phyloP scores from a whole-genome alignment of 1,140 invertebrate species.

The Hylaeus anthracinus region DNA sequence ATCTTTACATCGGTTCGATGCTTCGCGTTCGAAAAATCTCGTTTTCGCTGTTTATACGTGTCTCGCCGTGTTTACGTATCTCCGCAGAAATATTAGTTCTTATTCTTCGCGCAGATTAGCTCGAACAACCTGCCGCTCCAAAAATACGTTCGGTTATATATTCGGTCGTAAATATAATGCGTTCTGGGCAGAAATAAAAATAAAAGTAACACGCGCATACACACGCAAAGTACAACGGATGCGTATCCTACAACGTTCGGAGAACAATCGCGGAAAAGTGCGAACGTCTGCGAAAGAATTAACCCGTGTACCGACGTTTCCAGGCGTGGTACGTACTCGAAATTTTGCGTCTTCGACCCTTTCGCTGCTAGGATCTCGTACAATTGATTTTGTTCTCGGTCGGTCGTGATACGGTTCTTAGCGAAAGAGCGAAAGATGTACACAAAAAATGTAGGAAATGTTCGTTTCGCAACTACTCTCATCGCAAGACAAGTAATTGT shows the following conservation, averaged over 20 bases:
- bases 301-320: not conserved
- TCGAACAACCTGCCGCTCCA: slow-evolving; percentile 11
- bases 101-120: not conserved
- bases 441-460: not conserved
- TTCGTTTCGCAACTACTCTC: slow-evolving; percentile 12
- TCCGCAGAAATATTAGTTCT: not conserved
- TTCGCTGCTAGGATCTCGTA: not conserved
- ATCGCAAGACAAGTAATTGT: slow-evolving; percentile 15
- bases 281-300: not conserved
- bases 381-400: not conserved
- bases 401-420: too few species aligned
- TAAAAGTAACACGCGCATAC: not conserved
- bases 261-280: slow-evolving; percentile 7
- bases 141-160: slow-evolving; percentile 21
- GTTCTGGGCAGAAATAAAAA: not conserved
- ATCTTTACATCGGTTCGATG: not conserved
- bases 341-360: slow-evolving; percentile 1
- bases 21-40: not conserved
- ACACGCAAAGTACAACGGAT: slow-evolving; percentile 20
- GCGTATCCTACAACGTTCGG: not conserved
- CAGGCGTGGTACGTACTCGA: not conserved
- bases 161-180: not conserved
- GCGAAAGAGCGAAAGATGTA: slow-evolving; percentile 3
- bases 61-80: slow-evolving; percentile 15
- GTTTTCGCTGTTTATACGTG: slow-evolving; percentile 10